These are phyloP conservation scores for Temnothorax nylanderi DNA, from an alignment of 1,140 invertebrate genomes.

Conservation along the genomic window DNA sequence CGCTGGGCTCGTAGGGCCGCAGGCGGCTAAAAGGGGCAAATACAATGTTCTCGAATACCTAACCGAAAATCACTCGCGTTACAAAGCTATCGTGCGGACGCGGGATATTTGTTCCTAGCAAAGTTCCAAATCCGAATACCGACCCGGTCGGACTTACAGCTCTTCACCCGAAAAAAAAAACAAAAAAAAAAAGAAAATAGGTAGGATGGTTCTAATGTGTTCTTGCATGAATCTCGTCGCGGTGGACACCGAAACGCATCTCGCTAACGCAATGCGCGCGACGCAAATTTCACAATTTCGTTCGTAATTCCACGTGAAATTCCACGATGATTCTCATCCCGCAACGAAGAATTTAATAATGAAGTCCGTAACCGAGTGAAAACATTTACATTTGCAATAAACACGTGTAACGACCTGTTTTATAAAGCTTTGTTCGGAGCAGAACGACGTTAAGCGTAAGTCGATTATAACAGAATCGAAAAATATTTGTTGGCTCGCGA, in stretches of 20 bases:
- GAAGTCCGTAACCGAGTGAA: slow-evolving; percentile 25
- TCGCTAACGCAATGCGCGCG: neutral
- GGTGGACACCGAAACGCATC: neutral
- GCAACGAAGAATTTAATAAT: slow-evolving; percentile 50
- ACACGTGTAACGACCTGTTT: slow-evolving; percentile 45
- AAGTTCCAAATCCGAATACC: slow-evolving; percentile 33
- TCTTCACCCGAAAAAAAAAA: slow-evolving; percentile 6
- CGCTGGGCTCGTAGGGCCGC: slow-evolving; percentile 50
- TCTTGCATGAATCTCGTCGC: neutral
- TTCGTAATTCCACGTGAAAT: slow-evolving; percentile 20
- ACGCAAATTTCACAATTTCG: slow-evolving; percentile 1
- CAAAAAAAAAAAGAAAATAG: neutral
- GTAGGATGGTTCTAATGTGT: neutral
- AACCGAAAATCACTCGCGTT: slow-evolving; percentile 58
- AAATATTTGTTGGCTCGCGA: slow-evolving; percentile 48
- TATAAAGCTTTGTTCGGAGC: slow-evolving; percentile 35
- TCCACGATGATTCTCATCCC: slow-evolving; percentile 10
- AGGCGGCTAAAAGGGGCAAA: slow-evolving; percentile 41
- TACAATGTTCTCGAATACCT: slow-evolving; percentile 56
- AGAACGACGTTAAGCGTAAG: slow-evolving; percentile 52
- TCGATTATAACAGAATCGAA: slow-evolving; percentile 52
- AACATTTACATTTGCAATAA: slow-evolving; percentile 43
- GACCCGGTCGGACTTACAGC: slow-evolving; percentile 6
- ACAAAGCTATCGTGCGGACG: slow-evolving; percentile 56
- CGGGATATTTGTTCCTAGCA: slow-evolving; percentile 55